phyloP scores from a whole-genome alignment of 2,888 invertebrate genomes.

The Galerucella pusilla region DNA sequence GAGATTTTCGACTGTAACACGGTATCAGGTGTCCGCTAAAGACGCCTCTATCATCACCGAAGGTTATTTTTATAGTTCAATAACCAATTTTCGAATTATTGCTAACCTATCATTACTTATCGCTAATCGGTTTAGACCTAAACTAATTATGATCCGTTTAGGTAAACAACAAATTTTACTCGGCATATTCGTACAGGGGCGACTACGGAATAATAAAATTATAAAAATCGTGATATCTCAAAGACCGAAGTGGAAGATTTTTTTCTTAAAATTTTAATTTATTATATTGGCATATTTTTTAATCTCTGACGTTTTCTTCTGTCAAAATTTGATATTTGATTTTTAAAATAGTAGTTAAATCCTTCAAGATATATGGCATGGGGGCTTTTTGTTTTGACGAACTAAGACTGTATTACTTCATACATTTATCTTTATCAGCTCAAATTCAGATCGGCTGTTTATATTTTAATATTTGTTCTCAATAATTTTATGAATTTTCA shows the following conservation, averaged over 20 bases:
- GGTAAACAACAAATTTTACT: constrained; percentile 55
- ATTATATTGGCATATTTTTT: no score
- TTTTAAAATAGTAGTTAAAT: no score
- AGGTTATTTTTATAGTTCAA: constrained; percentile 59
- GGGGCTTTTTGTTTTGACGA: no score
- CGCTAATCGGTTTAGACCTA: constrained; percentile 63
- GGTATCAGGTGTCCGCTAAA: constrained; percentile 50
- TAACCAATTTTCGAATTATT: constrained; percentile 62
- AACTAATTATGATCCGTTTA: constrained; percentile 63
- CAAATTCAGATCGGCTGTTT: no score
- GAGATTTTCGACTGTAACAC: constrained; percentile 3
- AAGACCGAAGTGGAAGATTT: background rate
- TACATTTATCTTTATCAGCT: no score
- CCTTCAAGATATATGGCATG: no score
- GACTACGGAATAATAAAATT: background rate
- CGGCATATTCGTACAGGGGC: background rate
- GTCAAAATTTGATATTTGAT: no score
- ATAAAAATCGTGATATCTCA: background rate
- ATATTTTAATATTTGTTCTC: no score
- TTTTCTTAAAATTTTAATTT: background rate
- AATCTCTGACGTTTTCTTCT: no score
- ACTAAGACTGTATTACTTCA: no score
- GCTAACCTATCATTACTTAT: constrained; percentile 63
- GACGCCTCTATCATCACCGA: constrained; percentile 60
- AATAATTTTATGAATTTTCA: no score